phyloP scores from a whole-genome alignment of 2,797 vertebrate genomes.

The Pampus argenteus region DNA sequence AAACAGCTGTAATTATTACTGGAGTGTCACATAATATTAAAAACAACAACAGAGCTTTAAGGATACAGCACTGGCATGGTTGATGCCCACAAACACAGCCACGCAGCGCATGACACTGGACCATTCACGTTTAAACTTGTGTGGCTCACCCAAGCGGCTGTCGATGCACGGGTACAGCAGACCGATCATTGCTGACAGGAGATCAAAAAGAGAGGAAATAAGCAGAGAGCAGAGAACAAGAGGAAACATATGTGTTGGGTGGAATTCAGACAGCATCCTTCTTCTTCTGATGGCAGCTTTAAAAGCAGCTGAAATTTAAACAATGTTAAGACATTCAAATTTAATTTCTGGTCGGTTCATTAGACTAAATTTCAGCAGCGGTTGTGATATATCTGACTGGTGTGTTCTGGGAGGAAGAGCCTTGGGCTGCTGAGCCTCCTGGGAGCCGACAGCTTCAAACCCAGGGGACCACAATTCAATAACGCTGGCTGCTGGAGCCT shows the following conservation, averaged over 20 bases:
- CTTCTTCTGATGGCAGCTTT: background rate
- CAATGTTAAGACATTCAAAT: too few relatives aligned
- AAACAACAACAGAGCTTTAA: constrained; percentile 43
- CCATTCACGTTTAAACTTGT: constrained; percentile 97
- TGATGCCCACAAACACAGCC: constrained; percentile 97
- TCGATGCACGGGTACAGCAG: constrained; percentile 98
- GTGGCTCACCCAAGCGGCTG: constrained; percentile 92
- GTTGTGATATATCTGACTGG: too few relatives aligned
- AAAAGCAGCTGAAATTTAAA: too few relatives aligned
- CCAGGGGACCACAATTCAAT: constrained; percentile 50
- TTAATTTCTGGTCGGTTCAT: too few relatives aligned
- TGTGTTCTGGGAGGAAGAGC: constrained; percentile 33
- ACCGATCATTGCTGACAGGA: constrained; percentile 89
- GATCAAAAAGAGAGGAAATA: background rate
- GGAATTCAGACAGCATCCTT: background rate
- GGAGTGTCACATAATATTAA: background rate
- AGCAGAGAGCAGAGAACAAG: too few relatives aligned
- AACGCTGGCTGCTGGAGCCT: constrained; percentile 8
- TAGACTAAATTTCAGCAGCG: too few relatives aligned
- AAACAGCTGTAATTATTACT: too few relatives aligned
- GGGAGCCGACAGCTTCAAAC: constrained; percentile 16
- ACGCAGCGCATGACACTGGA: constrained; percentile 98
- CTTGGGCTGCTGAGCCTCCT: constrained; percentile 35
- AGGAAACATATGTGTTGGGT: background rate
- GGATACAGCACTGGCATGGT: constrained; percentile 99